Conservation (phyloP, 2,888 invertebrate species). For the Agriopis aurantiaria region DNA sequence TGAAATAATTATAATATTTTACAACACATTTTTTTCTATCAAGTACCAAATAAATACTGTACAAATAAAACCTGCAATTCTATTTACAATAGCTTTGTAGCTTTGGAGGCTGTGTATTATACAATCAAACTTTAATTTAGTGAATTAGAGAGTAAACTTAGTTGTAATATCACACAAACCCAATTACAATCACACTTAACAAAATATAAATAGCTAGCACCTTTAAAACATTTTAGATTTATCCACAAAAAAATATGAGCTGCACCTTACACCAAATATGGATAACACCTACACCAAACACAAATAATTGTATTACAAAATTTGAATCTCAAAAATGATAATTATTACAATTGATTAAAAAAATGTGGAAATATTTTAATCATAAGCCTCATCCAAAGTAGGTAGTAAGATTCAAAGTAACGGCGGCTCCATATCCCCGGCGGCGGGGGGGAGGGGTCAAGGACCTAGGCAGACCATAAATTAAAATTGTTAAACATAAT, state of each 20-base stretch:
- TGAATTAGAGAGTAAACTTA: conserved; percentile 19
- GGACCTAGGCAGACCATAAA: no score
- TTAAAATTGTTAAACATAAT: no score
- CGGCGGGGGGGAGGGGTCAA: no score
- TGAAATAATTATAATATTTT: not conserved
- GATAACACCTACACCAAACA: conserved; percentile 11
- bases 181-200: conserved; percentile 20
- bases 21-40: conserved; percentile 14
- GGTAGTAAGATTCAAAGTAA: no score
- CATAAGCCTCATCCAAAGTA: no score
- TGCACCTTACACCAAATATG: conserved; percentile 34
- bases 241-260: conserved; percentile 20
- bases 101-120: conserved; percentile 44
- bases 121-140: conserved; percentile 22
- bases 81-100: conserved; percentile 47
- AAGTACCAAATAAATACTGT: conserved; percentile 20
- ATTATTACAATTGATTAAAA: not conserved
- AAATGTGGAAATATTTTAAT: no score
- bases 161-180: conserved; percentile 33
- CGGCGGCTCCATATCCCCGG: no score
- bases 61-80: conserved; percentile 38
- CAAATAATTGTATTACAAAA: not conserved
- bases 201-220: conserved; percentile 36
- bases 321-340: not conserved
- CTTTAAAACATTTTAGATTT: conserved; percentile 28